phyloP scores from a whole-genome alignment of 1,140 invertebrate species.

The Bradysia coprophila region DNA sequence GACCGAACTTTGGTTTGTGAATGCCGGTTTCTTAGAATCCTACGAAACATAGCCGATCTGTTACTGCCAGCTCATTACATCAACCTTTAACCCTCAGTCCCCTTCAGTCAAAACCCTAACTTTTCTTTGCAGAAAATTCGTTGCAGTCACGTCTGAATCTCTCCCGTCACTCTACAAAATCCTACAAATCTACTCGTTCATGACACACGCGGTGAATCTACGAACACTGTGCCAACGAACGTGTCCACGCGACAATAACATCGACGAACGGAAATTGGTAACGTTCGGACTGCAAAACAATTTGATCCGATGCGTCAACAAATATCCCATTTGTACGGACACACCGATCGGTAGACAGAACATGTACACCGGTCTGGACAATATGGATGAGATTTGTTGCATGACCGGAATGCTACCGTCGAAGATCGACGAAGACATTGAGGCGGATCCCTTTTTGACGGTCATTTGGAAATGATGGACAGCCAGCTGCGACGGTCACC shows the following conservation, averaged over 20 bases:
- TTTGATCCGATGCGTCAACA: conserved; percentile 63
- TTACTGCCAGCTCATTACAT: too few species aligned
- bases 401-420: conserved; percentile 57
- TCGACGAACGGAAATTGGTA: conserved; percentile 38
- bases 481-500: too few species aligned
- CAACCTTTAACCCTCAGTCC: too few species aligned
- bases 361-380: conserved; percentile 62
- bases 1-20: background rate
- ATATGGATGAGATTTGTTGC: conserved; percentile 80
- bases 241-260: conserved; percentile 19
- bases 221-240: conserved; percentile 62
- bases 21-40: too few species aligned
- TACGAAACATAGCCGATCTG: too few species aligned
- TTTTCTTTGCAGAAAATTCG: conserved; percentile 1
- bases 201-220: conserved; percentile 72
- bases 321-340: conserved; percentile 37
- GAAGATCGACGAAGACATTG: conserved; percentile 71
- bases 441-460: conserved; percentile 65
- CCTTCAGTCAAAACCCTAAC: too few species aligned
- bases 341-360: conserved; percentile 27
- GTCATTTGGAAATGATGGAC: conserved; percentile 75
- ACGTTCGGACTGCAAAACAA: conserved; percentile 80
- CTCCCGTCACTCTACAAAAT: conserved; percentile 53
- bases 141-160: conserved; percentile 11
- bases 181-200: conserved; percentile 59